Base-by-base conservation (phyloP, 2,888 invertebrate species). In the Hedychridium roseum region DNA sequence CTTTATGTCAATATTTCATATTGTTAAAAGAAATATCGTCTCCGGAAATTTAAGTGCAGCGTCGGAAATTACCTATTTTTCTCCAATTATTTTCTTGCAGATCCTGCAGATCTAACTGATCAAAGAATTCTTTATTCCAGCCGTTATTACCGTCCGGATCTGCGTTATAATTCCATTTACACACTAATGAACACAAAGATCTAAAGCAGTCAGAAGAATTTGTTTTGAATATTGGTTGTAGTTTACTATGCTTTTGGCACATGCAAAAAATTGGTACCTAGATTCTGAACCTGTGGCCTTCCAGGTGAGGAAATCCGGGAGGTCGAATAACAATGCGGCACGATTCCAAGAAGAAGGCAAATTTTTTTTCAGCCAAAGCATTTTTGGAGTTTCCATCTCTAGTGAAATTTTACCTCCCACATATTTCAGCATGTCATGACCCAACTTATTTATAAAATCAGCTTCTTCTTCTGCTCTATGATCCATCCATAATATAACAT, bases 301-400 rank as follows among this genome's bases (percentile, higher is more conserved):
- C 92, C 93, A 97, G 0, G 96, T 95, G 2, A 97, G 81, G 75
- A 89, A 97, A 79, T 97, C 97, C 0, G 96, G 94, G 35, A 97
- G 82, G 78, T 97, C 97, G 78, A 97, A 94, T 65, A 93, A 90
- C 50, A 88, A 83, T 39, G 87, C 87, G 37, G 87, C 87, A 46
- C 86, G 84, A 1, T 81, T 64, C 91, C 92, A 96, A 61, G 85
- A 85, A 2, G 82, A 73, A 0, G 84, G 78, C 6, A 91, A 73
- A 80, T 90, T 83, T 63, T 83, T 86, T 78, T 97, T 97, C 1
- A 97, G 75, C 97, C 97, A 98, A 18, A 96, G 78, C 12, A 97
- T 78, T 81, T 97, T 98, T 0, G 97, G 96, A 48, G 91, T 89
- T 83, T 97, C 88, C 96, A 97, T 97, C 84, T 97, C 97, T n/a